phyloP scores from a whole-genome alignment of 2,113 vertebrate species.

The Spheniscus mendiculus region DNA sequence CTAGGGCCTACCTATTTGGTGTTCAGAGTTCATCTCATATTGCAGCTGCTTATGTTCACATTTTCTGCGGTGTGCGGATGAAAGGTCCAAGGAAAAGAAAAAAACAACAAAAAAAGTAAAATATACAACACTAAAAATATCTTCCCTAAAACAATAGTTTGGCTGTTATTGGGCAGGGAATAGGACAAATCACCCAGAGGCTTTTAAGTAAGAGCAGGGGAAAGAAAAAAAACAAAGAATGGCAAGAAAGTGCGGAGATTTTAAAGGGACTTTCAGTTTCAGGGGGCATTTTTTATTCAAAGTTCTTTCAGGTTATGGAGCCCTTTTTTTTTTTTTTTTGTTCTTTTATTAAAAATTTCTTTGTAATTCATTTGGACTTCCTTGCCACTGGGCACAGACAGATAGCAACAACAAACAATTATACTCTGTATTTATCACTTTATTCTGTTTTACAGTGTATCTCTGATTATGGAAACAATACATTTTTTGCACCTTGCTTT shows the following conservation, averaged over 20 bases:
- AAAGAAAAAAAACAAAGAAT: neutral
- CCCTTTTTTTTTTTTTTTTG: neutral
- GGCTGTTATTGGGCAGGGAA: conserved; percentile 54
- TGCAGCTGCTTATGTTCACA: conserved; percentile 59
- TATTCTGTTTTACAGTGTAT: conserved; percentile 54
- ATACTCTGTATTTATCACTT: conserved; percentile 69
- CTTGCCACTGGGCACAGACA: conserved; percentile 64
- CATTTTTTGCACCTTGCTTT: conserved; percentile 72
- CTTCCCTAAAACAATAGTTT: conserved; percentile 39
- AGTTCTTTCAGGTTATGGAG: conserved; percentile 55
- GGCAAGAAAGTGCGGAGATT: neutral
- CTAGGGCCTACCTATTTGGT: conserved; percentile 65
- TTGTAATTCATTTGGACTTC: conserved; percentile 62
- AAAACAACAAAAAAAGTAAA: conserved; percentile 39
- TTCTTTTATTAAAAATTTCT: conserved; percentile 73
- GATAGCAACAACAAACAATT: conserved; percentile 66
- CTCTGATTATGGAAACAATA: conserved; percentile 72
- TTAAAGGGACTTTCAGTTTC: conserved; percentile 45
- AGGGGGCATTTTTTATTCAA: conserved; percentile 55
- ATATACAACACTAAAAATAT: conserved; percentile 59
- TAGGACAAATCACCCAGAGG: conserved; percentile 60
- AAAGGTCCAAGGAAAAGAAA: conserved; percentile 39
- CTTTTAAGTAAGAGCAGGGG: conserved; percentile 44
- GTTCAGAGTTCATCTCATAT: conserved; percentile 73
- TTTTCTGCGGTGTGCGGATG: conserved; percentile 44